Percentiles rank a stretch among this genome's conserved stretches.
phyloP scores from a whole-genome alignment of 2,113 vertebrate species.

The Melanerpes aurifrons region DNA sequence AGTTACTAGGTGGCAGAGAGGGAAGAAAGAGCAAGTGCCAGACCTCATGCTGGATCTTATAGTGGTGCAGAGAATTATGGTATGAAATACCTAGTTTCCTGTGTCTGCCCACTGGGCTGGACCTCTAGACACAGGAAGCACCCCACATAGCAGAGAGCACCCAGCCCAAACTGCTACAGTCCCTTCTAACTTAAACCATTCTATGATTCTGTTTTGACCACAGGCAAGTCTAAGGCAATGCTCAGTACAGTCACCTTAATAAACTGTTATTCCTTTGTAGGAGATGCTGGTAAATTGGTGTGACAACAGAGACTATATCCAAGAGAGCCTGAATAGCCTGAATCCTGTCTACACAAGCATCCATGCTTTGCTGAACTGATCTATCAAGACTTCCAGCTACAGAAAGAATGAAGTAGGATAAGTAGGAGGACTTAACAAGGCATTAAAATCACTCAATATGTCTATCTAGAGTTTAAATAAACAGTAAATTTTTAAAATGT shows the following conservation, averaged over 20 bases:
- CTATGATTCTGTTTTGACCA: background rate
- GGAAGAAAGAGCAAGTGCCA: too few relatives aligned
- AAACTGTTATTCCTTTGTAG: background rate
- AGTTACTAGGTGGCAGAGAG: too few relatives aligned
- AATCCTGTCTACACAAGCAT: background rate
- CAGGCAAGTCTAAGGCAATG: background rate
- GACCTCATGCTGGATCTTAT: too few relatives aligned
- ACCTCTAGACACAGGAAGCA: too few relatives aligned
- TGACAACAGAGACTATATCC: background rate
- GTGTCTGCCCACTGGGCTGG: too few relatives aligned
- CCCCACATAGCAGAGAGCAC: too few relatives aligned
- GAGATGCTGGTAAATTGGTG: background rate
- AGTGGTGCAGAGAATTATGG: too few relatives aligned
- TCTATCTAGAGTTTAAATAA: background rate
- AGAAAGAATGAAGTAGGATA: background rate
- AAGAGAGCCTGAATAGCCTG: background rate
- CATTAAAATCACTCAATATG: background rate
- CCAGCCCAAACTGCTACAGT: too few relatives aligned
- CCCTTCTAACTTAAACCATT: too few relatives aligned
- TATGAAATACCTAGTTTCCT: too few relatives aligned
- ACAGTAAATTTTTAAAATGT: background rate
- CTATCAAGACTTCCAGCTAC: background rate
- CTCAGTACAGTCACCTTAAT: background rate
- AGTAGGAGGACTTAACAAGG: background rate
- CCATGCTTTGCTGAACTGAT: background rate